A percentile compares a stretch with the other conserved stretches of the same genome.
phyloP scores from a whole-genome alignment of 2,797 vertebrate genomes.

The Melanotaenia nigrans region DNA sequence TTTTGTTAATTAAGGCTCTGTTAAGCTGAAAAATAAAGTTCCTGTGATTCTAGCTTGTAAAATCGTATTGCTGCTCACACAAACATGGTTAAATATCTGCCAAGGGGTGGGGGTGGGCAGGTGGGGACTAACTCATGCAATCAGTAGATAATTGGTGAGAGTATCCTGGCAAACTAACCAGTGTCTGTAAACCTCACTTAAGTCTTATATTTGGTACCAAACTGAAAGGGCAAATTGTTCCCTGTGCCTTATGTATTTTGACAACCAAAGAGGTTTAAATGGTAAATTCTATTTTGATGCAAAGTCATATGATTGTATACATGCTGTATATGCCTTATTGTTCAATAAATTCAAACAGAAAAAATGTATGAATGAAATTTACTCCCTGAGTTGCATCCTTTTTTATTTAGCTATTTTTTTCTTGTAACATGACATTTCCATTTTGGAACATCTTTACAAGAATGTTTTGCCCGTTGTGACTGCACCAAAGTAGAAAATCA shows the following conservation, averaged over 20 bases:
- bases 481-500: too few relatives aligned
- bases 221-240: constrained; percentile 48
- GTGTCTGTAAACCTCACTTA: constrained; percentile 34
- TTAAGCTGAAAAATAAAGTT: constrained; percentile 48
- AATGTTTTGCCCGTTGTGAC: too few relatives aligned
- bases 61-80: constrained; percentile 44
- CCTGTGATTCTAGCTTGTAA: constrained; percentile 41
- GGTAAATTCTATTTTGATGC: constrained; percentile 72
- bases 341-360: constrained; percentile 63
- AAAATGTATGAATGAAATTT: background rate
- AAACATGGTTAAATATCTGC: constrained; percentile 42
- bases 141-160: constrained; percentile 44
- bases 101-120: background rate
- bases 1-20: constrained; percentile 54
- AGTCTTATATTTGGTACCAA: constrained; percentile 22
- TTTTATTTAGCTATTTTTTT: background rate
- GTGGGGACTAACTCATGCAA: constrained; percentile 9
- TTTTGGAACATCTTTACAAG: too few relatives aligned
- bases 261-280: constrained; percentile 74
- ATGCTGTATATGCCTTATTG: constrained; percentile 64
- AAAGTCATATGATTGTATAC: constrained; percentile 67
- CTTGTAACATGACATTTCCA: background rate
- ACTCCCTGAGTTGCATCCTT: too few relatives aligned
- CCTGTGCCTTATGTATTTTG: constrained; percentile 77
- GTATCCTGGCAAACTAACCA: constrained; percentile 46